phyloP scores from a whole-genome alignment of 1,140 invertebrate genomes.

The Steinernema feltiae region DNA sequence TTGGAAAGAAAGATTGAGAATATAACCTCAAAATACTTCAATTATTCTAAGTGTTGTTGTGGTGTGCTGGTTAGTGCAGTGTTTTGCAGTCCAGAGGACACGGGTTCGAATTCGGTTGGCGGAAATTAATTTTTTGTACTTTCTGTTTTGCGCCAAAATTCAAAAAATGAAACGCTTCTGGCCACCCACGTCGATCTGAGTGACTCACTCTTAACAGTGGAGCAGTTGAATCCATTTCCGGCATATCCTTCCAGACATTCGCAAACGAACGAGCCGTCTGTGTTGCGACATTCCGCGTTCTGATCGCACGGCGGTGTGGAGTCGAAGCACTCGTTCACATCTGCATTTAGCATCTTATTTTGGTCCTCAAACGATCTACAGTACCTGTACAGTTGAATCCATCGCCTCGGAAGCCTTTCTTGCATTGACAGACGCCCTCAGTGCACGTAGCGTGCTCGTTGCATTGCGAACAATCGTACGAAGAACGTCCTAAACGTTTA shows the following conservation, averaged over 20 bases:
- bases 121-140: too few relatives aligned
- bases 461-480: conserved; percentile 39
- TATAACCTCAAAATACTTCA: not conserved
- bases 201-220: conserved; percentile 37
- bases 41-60: too few relatives aligned
- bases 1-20: conserved; percentile 6
- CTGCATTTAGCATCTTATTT: conserved; percentile 65
- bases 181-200: too few relatives aligned
- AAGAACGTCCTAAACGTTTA: conserved; percentile 27
- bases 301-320: conserved; percentile 73
- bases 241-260: conserved; percentile 73
- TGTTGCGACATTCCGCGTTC: conserved; percentile 81
- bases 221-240: conserved; percentile 74
- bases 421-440: conserved; percentile 68
- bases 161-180: too few relatives aligned
- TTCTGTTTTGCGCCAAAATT: too few relatives aligned
- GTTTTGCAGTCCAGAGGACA: too few relatives aligned
- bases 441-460: conserved; percentile 32
- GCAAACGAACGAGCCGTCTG: conserved; percentile 76
- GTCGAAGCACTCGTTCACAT: conserved; percentile 76
- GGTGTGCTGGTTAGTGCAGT: too few relatives aligned
- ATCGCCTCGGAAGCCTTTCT: conserved; percentile 74
- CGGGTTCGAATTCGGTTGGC: too few relatives aligned
- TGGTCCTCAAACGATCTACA: not conserved
- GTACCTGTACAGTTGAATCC: conserved; percentile 68